A percentile compares a stretch with the other conserved stretches of the same genome.
Conservation (phyloP, 2,113 vertebrate genomes). For the Ascaphus truei region DNA sequence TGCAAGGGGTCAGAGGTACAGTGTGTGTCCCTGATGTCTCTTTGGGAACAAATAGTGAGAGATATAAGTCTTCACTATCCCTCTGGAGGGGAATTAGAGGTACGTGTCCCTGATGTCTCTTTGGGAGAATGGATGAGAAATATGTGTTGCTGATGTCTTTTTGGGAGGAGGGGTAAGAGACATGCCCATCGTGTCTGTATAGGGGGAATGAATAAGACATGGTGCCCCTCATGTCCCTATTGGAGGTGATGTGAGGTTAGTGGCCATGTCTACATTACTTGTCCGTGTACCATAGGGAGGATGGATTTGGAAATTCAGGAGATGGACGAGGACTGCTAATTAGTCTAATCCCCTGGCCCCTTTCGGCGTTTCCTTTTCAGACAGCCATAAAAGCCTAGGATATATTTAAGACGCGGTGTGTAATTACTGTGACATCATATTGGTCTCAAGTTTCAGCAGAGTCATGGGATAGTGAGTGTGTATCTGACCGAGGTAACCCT, state of each 20-base stretch:
- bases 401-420: slow-evolving; percentile 25
- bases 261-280: too few species aligned
- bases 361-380: slow-evolving; percentile 3
- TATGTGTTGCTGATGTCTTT: neutral
- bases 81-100: too few species aligned
- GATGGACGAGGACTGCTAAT: slow-evolving; percentile 4
- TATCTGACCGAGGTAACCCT: neutral
- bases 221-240: too few species aligned
- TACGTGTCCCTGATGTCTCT: too few species aligned
- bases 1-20: too few species aligned
- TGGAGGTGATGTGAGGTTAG: too few species aligned
- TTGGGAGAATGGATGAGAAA: neutral
- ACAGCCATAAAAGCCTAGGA: slow-evolving; percentile 9
- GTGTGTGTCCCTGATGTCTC: too few species aligned
- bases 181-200: too few species aligned
- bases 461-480: slow-evolving; percentile 17
- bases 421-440: slow-evolving; percentile 28
- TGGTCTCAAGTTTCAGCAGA: neutral
- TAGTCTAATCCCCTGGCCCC: slow-evolving; percentile 6
- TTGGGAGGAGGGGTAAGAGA: neutral
- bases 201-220: too few species aligned
- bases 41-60: too few species aligned
- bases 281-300: neutral
- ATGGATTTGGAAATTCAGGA: neutral
- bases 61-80: too few species aligned